These are phyloP conservation scores for Pachycephus smyrnensis DNA, from an alignment of 2,888 invertebrate species.

Conservation along the genomic window DNA sequence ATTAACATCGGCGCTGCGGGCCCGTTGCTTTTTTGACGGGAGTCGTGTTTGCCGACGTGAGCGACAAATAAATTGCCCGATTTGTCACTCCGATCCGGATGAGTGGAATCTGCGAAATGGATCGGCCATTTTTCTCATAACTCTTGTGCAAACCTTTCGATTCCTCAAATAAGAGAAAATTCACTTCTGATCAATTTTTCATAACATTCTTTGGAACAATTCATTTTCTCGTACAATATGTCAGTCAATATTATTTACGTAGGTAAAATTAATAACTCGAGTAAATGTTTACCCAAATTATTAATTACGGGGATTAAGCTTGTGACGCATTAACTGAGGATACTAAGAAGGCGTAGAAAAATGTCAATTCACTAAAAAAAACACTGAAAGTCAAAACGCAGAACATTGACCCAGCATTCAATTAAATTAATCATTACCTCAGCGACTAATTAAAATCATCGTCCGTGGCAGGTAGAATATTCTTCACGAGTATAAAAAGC, in stretches of 20 bases:
- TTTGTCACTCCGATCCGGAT: neutral
- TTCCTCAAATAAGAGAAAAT: neutral
- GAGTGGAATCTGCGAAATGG: neutral
- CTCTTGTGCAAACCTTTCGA: neutral
- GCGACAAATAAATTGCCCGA: constrained; percentile 14
- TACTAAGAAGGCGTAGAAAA: too few species aligned
- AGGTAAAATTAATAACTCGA: neutral
- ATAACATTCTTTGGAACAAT: neutral
- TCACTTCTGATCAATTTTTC: too few species aligned
- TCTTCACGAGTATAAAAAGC: too few species aligned
- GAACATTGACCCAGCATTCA: too few species aligned
- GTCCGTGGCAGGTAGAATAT: too few species aligned
- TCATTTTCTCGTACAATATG: neutral
- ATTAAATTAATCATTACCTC: too few species aligned
- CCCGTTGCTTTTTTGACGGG: neutral
- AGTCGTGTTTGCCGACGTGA: constrained; percentile 7
- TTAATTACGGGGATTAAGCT: too few species aligned
- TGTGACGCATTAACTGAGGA: too few species aligned
- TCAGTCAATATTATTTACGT: neutral
- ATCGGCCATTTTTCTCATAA: neutral
- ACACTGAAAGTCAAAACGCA: too few species aligned
- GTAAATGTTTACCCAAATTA: too few species aligned
- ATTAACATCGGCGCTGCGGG: neutral
- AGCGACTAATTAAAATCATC: too few species aligned
- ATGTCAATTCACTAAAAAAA: too few species aligned